Conservation (phyloP, 2,888 invertebrate genomes). For the Amorpha juglandis region DNA sequence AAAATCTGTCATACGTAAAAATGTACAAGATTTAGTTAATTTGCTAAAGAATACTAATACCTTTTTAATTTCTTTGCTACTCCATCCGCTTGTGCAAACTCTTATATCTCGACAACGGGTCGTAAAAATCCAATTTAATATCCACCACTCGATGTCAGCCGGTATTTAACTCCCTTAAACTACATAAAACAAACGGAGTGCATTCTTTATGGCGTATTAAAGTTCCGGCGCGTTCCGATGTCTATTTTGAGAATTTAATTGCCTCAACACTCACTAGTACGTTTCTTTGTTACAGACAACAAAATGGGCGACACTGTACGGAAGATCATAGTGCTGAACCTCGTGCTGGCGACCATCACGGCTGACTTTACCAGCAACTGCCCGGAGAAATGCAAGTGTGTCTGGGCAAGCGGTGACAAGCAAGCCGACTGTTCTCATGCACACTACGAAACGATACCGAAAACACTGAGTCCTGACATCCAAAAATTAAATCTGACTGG, state of each 20-base stretch:
- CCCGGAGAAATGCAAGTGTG: slow-evolving; percentile 89
- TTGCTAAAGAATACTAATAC: not conserved
- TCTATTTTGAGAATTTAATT: slow-evolving; percentile 49
- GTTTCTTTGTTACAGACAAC: slow-evolving; percentile 33
- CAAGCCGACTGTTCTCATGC: slow-evolving; percentile 90
- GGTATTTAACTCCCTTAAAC: slow-evolving; percentile 25
- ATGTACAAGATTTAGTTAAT: not conserved
- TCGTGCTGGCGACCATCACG: slow-evolving; percentile 58
- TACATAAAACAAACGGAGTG: slow-evolving; percentile 53
- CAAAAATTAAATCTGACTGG: slow-evolving; percentile 89
- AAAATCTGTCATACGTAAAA: not conserved
- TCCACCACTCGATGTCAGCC: slow-evolving; percentile 50
- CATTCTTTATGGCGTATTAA: slow-evolving; percentile 59
- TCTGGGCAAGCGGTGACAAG: slow-evolving; percentile 93
- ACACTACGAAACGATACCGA: slow-evolving; percentile 88
- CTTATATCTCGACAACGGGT: slow-evolving; percentile 2
- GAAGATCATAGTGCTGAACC: slow-evolving; percentile 53
- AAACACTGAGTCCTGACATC: slow-evolving; percentile 88
- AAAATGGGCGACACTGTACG: slow-evolving; percentile 64
- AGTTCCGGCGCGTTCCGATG: slow-evolving; percentile 56
- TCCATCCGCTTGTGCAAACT: not conserved
- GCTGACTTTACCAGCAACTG: slow-evolving; percentile 86
- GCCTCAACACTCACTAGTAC: slow-evolving; percentile 31
- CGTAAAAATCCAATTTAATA: slow-evolving; percentile 23
- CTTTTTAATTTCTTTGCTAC: not conserved